Conservation (phyloP, 2,797 vertebrate species). For the Falco berigora region DNA sequence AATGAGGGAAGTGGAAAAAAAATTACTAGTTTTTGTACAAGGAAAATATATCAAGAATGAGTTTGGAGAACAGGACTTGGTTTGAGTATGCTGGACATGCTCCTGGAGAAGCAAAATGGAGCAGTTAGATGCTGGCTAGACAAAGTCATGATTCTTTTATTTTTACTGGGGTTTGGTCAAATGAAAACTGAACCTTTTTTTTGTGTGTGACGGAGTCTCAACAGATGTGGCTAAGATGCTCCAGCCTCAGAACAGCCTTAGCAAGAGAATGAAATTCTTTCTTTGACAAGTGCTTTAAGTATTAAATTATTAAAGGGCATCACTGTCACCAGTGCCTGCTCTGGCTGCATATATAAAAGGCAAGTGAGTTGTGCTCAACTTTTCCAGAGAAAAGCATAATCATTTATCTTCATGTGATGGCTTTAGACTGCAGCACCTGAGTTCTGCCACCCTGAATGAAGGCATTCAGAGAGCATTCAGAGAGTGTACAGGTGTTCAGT, state of each 20-base stretch:
- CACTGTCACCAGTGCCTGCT: background rate
- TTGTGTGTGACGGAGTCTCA: background rate
- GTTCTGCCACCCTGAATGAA: background rate
- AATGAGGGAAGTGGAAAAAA: background rate
- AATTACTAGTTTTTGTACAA: background rate
- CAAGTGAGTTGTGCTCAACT: background rate
- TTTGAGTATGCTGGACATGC: accelerated
- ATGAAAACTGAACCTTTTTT: background rate
- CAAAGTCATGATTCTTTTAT: background rate
- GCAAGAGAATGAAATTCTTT: background rate
- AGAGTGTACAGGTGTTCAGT: background rate
- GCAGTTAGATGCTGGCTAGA: background rate
- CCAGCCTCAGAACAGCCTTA: background rate
- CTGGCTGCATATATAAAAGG: background rate
- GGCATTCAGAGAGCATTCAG: background rate
- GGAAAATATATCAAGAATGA: background rate
- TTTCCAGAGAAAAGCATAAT: background rate
- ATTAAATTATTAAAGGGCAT: background rate
- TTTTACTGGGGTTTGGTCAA: background rate
- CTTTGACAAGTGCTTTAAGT: background rate
- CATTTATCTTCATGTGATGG: background rate
- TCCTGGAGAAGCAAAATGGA: background rate
- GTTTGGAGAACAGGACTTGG: background rate
- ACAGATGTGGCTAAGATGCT: background rate
- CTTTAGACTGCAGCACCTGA: background rate